Evolutionary conservation across 2,888 invertebrate genomes (phyloP).

Genomic region (Phyto melanocephala): DNA sequence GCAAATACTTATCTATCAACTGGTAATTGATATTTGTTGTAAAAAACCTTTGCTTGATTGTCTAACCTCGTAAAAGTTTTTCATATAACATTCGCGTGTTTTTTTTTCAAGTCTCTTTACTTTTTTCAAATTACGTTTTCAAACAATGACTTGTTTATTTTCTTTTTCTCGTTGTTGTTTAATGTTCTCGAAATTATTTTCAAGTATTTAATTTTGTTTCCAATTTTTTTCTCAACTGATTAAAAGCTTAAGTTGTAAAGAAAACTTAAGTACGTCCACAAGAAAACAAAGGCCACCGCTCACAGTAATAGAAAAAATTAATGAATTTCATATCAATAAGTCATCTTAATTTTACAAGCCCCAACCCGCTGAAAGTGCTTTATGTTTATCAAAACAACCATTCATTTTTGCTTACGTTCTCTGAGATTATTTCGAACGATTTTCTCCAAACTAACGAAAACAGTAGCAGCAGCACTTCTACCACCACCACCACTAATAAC

Average conservation of each 20-base stretch:
- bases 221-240: slow-evolving; percentile 40
- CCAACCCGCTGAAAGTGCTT: not conserved
- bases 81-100: slow-evolving; percentile 58
- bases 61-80: slow-evolving; percentile 45
- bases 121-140: not conserved
- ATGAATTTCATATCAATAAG: slow-evolving; percentile 13
- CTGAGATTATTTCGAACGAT: not conserved
- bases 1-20: not conserved
- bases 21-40: not conserved
- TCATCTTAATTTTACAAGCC: not conserved
- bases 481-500: no score
- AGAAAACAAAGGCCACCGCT: slow-evolving; percentile 66
- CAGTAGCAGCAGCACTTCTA: slow-evolving; percentile 26
- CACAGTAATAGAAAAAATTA: slow-evolving; percentile 61
- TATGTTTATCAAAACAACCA: not conserved
- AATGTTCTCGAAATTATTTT: not conserved
- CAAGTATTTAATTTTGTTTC: no score
- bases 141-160: slow-evolving; percentile 8
- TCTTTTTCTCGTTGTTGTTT: not conserved
- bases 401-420: not conserved
- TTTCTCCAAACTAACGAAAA: slow-evolving; percentile 8
- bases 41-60: not conserved
- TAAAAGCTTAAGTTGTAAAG: slow-evolving; percentile 27
- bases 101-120: not conserved
- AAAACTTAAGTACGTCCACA: slow-evolving; percentile 65